These are phyloP conservation scores for Spodoptera exigua DNA, from an alignment of 2,888 invertebrate species.

Conservation along the genomic window DNA sequence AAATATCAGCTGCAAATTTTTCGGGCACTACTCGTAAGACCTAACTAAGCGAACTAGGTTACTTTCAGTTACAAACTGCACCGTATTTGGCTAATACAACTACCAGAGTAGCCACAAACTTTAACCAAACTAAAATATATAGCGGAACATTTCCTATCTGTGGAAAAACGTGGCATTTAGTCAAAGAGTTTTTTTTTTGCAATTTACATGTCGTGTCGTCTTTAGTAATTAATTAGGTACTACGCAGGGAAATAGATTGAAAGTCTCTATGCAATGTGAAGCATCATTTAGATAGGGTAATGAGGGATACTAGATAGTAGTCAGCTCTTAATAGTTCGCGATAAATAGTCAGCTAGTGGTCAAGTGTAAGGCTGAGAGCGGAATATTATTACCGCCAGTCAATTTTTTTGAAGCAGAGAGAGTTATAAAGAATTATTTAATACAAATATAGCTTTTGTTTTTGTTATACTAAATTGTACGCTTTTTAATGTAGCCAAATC, in stretches of 20 bases:
- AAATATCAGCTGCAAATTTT: slow-evolving; percentile 25
- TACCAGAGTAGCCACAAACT: slow-evolving; percentile 38
- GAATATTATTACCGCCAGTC: no score
- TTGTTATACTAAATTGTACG: no score
- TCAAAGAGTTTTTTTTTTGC: slow-evolving; percentile 25
- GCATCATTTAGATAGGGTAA: slow-evolving; percentile 70
- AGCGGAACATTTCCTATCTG: slow-evolving; percentile 13
- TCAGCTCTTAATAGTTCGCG: slow-evolving; percentile 77
- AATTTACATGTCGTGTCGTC: not conserved
- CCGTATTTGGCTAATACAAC: slow-evolving; percentile 56
- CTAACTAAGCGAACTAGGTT: slow-evolving; percentile 37
- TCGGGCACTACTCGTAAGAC: slow-evolving; percentile 22
- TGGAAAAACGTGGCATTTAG: slow-evolving; percentile 32
- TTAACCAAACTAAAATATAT: slow-evolving; percentile 39
- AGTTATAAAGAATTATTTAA: not conserved
- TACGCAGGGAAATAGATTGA: slow-evolving; percentile 59
- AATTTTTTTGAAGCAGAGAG: not conserved
- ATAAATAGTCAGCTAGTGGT: slow-evolving; percentile 68
- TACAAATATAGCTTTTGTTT: no score
- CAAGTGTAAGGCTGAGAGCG: slow-evolving; percentile 31
- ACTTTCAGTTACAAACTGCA: slow-evolving; percentile 46
- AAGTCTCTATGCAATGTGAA: slow-evolving; percentile 61
- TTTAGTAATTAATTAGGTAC: slow-evolving; percentile 48
- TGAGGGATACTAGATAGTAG: slow-evolving; percentile 73
- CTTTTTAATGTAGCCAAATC: no score